Base-by-base conservation (phyloP, 1,140 invertebrate genomes). In the Lordiphosa stackelbergi region DNA sequence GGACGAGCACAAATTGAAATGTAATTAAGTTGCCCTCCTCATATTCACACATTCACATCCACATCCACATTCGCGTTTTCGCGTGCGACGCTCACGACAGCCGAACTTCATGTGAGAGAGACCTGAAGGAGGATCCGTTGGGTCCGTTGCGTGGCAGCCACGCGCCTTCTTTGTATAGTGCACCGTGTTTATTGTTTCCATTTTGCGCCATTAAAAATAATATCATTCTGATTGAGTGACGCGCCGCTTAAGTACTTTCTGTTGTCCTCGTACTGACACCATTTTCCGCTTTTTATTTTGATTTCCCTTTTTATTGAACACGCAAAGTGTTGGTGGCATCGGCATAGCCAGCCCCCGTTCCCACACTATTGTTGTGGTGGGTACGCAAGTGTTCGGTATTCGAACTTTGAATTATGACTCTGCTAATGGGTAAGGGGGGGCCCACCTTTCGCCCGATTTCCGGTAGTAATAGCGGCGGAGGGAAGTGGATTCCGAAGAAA, bases 171-270 rank as follows among this genome's bases (percentile, higher is more conserved):
- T 64, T 60, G 60, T 68, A 66, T 53, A 59, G 19, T 35, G 38
- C 53, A 42, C 35, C 57, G 61, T 83, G 72, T 72, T 81, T 83
- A 83, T 74, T 64, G 68, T 53, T 65, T 77, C 74, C 71, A 78
- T 78, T 78, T 71, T 51, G 55, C 69, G 65, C 77, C 77, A 83
- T 83, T 83, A 83, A 83, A 83, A 83, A 84, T 83, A 83, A 84
- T 83, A 83, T 83, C 73, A 73, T 77, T 83, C 54, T 84, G 78
- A 83, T 83, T 83, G 77, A 84, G 69, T 83, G 77, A 84, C 77
- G 77, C 77, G 72, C 65, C 78, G 77, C 56, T 83, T 83, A 77
- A 83, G 77, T 83, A 83, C 77, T 83, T 77, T 73, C 69, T 53
- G n/a, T 62, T 75, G 65, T 70, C 60, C 73, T 77, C 68, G 73